phyloP scores from a whole-genome alignment of 1,140 invertebrate species.

The Megathymus violae region DNA sequence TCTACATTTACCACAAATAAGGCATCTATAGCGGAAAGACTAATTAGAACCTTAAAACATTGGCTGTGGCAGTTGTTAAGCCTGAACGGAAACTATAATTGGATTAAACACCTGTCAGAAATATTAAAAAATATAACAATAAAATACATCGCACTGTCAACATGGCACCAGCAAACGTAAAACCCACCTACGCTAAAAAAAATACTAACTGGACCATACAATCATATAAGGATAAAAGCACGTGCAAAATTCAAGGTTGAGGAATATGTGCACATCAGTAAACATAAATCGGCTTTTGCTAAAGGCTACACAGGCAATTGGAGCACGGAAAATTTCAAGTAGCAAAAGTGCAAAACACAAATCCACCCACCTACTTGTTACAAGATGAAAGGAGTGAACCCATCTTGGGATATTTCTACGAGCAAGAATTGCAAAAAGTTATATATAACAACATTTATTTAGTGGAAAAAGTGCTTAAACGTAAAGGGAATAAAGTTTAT shows the following conservation, averaged over 20 bases:
- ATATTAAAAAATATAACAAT: not conserved
- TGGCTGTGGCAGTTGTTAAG: not conserved
- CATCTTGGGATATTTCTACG: slow-evolving; percentile 29
- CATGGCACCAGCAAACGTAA: not conserved
- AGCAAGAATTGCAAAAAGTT: not conserved
- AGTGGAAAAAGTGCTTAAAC: not conserved
- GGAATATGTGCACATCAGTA: slow-evolving; percentile 49
- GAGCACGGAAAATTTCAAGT: slow-evolving; percentile 68
- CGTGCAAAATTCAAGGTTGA: not conserved
- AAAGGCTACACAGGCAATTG: slow-evolving; percentile 74
- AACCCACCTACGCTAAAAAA: not conserved
- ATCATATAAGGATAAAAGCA: not conserved
- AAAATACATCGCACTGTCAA: not conserved
- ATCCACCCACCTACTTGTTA: not conserved
- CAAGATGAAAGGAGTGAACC: slow-evolving; percentile 42
- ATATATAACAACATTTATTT: not conserved
- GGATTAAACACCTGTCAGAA: not conserved
- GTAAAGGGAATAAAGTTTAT: not conserved
- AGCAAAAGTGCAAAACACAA: not conserved
- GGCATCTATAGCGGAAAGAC: not conserved
- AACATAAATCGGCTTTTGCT: slow-evolving; percentile 63
- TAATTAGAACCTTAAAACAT: slow-evolving; percentile 2
- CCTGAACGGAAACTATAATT: slow-evolving; percentile 3
- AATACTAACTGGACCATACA: too few relatives aligned
- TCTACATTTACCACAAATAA: not conserved